Evolutionary conservation across 2,113 vertebrate species (phyloP).

Genomic region (Boleophthalmus pectinirostris): DNA sequence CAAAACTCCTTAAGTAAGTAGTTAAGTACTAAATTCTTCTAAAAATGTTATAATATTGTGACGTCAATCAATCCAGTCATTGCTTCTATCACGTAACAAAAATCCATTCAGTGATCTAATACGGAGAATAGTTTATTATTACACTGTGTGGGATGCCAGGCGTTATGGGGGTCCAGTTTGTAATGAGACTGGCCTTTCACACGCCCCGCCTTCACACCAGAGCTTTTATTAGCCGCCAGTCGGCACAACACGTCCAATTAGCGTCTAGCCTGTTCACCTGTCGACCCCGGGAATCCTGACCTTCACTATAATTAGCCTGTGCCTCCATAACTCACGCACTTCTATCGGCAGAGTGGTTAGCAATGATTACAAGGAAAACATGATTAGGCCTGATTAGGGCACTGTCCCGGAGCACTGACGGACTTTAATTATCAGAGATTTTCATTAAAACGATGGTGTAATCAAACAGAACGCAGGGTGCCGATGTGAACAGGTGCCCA

Average conservation of each 20-base stretch:
- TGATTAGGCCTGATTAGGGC: neutral
- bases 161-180: neutral
- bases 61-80: neutral
- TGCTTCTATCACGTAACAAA: neutral
- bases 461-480: neutral
- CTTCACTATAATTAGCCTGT: conserved; percentile 1
- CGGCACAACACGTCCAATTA: neutral
- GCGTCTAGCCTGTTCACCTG: neutral
- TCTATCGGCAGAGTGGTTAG: neutral
- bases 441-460: neutral
- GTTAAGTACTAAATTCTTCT: too few species aligned
- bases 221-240: neutral
- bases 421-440: neutral
- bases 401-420: neutral
- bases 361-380: neutral
- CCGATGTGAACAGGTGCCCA: neutral
- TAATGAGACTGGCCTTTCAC: neutral
- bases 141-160: neutral
- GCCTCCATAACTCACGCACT: neutral
- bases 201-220: neutral
- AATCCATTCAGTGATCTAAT: too few species aligned
- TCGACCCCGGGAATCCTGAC: conserved; percentile 7
- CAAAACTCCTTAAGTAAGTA: too few species aligned
- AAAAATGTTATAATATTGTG: too few species aligned
- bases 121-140: too few species aligned